phyloP scores from a whole-genome alignment of 1,140 invertebrate genomes.

The Leptopilina clavipes region DNA sequence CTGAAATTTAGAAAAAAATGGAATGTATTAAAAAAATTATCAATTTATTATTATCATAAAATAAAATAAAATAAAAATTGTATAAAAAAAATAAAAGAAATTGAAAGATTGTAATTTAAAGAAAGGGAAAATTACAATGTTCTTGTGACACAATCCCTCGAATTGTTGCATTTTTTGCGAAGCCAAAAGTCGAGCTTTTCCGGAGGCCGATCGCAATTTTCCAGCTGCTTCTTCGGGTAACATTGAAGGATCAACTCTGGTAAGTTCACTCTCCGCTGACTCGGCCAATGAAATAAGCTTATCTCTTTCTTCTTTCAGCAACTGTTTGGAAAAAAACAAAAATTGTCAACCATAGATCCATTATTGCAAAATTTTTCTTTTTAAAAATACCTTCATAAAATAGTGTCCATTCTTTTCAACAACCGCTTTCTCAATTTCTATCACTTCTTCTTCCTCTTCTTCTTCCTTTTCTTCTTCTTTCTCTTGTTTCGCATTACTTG shows the following conservation, averaged over 20 bases:
- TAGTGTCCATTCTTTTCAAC: constrained; percentile 82
- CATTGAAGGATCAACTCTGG: constrained; percentile 57
- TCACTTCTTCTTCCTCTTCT: constrained; percentile 53
- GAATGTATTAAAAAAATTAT: too few relatives aligned
- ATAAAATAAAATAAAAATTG: neutral
- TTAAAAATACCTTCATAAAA: constrained; percentile 77
- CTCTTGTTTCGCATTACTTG: constrained; percentile 55
- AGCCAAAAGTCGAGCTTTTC: constrained; percentile 91
- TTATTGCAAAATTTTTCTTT: neutral
- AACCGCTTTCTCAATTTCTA: constrained; percentile 54
- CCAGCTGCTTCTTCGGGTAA: constrained; percentile 87
- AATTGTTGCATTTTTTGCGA: constrained; percentile 97
- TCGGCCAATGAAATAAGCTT: constrained; percentile 81
- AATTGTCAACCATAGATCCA: neutral
- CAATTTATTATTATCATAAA: too few relatives aligned
- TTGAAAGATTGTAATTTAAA: too few relatives aligned
- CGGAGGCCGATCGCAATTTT: constrained; percentile 88
- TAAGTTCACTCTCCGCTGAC: constrained; percentile 80
- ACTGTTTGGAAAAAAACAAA: constrained; percentile 71
- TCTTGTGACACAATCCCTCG: constrained; percentile 87
- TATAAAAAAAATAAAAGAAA: neutral
- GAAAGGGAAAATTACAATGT: constrained; percentile 85
- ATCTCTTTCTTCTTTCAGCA: constrained; percentile 83
- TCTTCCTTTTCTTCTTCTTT: constrained; percentile 49
- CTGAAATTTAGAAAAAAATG: constrained; percentile 62